Evolutionary conservation across 2,888 invertebrate genomes (phyloP).

Genomic region (Cataglyphis albicans): DNA sequence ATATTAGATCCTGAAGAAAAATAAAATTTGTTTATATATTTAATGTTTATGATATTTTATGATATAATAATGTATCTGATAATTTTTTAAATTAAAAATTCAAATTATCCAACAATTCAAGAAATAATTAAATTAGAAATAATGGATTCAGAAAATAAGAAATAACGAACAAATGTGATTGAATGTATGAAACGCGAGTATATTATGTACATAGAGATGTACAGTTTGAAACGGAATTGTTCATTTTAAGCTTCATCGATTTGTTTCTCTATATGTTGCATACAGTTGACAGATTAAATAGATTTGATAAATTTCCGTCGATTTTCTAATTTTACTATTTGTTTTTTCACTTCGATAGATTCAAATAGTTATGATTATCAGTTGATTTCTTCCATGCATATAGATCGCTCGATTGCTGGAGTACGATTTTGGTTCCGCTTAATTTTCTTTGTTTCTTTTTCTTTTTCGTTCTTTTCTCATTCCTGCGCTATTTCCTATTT

Average conservation of each 20-base stretch:
- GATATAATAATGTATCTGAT: background rate
- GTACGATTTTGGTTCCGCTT: constrained; percentile 6
- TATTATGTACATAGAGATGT: background rate
- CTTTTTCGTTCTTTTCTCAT: background rate
- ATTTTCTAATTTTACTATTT: background rate
- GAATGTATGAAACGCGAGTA: background rate
- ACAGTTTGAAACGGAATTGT: constrained; percentile 4
- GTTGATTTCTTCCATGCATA: constrained; percentile 19
- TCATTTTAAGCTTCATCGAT: background rate
- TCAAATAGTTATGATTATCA: constrained; percentile 8
- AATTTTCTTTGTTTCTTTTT: constrained; percentile 17
- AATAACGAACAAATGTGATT: background rate
- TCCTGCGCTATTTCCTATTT: background rate
- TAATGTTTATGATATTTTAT: background rate
- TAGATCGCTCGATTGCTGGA: constrained; percentile 6
- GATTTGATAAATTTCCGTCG: constrained; percentile 7
- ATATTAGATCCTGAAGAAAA: background rate
- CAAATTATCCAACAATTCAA: background rate
- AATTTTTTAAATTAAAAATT: background rate
- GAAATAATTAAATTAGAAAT: background rate
- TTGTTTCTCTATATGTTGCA: constrained; percentile 12
- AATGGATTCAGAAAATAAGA: background rate
- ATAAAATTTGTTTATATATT: background rate
- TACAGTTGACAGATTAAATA: constrained; percentile 4
- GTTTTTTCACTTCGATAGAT: background rate